Conservation (phyloP, 2,888 invertebrate species). For the Lycia hirtaria region DNA sequence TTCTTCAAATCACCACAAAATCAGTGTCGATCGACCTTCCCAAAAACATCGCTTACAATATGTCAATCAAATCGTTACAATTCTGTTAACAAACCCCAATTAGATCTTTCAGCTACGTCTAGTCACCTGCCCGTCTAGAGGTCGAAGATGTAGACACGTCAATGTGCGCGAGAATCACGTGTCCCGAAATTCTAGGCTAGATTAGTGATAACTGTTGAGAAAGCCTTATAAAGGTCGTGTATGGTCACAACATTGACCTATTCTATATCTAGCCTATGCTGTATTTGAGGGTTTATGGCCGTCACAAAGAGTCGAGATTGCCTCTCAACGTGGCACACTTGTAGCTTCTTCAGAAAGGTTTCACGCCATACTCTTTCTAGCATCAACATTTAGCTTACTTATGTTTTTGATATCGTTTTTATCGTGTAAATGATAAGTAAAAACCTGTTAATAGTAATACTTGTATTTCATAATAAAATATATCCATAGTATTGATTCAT, state of each 20-base stretch:
- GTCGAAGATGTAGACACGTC: constrained; percentile 61
- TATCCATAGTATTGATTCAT: too few species aligned
- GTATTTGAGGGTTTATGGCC: neutral
- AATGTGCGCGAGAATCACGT: constrained; percentile 66
- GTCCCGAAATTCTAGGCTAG: constrained; percentile 41
- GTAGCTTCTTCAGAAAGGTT: constrained; percentile 29
- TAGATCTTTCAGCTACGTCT: constrained; percentile 55
- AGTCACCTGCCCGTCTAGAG: constrained; percentile 77
- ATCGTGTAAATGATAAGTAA: constrained; percentile 13
- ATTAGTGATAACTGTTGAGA: neutral
- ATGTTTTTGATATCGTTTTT: constrained; percentile 15
- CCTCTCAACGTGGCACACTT: constrained; percentile 23
- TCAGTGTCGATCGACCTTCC: constrained; percentile 56
- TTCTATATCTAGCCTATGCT: neutral
- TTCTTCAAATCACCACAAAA: constrained; percentile 17
- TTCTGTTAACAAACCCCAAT: constrained; percentile 62
- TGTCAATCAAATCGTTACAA: constrained; percentile 49
- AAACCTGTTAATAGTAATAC: constrained; percentile 10
- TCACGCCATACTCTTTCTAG: constrained; percentile 12
- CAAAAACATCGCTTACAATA: constrained; percentile 51
- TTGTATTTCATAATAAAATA: too few species aligned
- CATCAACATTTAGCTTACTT: constrained; percentile 2
- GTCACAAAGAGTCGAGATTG: constrained; percentile 16
- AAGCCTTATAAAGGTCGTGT: neutral
- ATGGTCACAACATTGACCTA: neutral